These are phyloP conservation scores for Seriola quinqueradiata DNA, from an alignment of 2,113 vertebrate species.

Conservation along the genomic window DNA sequence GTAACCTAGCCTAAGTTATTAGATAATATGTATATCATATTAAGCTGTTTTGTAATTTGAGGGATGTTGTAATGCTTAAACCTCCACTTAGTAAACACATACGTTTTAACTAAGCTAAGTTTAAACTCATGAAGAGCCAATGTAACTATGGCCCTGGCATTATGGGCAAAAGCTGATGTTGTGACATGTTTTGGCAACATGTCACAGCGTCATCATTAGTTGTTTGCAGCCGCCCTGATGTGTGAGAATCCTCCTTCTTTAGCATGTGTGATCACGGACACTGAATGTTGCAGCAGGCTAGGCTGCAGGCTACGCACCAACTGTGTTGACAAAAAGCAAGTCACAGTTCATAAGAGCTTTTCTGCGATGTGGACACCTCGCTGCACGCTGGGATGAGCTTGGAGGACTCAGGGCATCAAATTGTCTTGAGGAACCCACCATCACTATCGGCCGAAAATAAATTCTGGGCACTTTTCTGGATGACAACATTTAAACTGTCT, in stretches of 20 bases:
- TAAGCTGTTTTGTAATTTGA: too few relatives aligned
- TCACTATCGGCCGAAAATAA: slow-evolving; percentile 14
- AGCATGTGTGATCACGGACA: slow-evolving; percentile 3
- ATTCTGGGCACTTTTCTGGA: neutral
- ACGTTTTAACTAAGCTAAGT: neutral
- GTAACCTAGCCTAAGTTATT: too few relatives aligned
- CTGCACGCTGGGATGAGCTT: neutral
- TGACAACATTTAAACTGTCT: neutral
- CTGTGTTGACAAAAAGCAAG: slow-evolving; percentile 11
- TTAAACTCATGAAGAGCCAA: neutral
- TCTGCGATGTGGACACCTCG: neutral
- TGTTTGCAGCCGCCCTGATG: neutral
- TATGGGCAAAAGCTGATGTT: neutral
- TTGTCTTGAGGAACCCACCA: slow-evolving; percentile 40
- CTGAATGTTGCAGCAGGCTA: neutral
- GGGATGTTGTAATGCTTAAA: too few relatives aligned
- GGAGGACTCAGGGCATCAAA: slow-evolving; percentile 11
- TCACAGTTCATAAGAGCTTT: slow-evolving; percentile 14
- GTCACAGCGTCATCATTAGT: slow-evolving; percentile 15
- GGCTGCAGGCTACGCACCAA: slow-evolving; percentile 1
- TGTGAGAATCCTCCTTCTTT: slow-evolving; percentile 8
- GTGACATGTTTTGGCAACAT: slow-evolving; percentile 7
- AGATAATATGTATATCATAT: too few relatives aligned
- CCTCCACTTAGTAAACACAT: too few relatives aligned
- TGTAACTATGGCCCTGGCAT: neutral